Percentiles rank a stretch among this genome's conserved stretches.
Evolutionary conservation across 2,888 invertebrate genomes (phyloP).

Genomic region (Orthosia incerta): DNA sequence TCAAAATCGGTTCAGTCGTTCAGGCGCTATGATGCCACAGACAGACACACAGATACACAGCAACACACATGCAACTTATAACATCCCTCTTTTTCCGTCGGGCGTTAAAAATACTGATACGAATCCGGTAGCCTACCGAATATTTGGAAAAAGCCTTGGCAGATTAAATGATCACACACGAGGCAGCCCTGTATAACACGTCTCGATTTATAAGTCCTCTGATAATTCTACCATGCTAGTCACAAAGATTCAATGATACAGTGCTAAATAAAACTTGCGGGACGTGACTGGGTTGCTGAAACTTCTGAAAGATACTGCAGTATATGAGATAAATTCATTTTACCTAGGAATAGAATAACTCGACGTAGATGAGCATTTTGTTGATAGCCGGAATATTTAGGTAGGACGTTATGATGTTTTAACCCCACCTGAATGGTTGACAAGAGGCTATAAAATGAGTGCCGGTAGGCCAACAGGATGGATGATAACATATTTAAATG

Average conservation of each 20-base stretch:
- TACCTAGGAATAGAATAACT: not conserved
- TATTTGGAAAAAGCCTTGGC: too few species aligned
- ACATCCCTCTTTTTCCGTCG: too few species aligned
- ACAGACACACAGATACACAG: too few species aligned
- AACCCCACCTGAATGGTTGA: too few species aligned
- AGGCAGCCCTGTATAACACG: constrained; percentile 44
- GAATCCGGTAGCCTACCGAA: too few species aligned
- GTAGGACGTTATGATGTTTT: not conserved
- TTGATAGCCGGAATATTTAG: not conserved
- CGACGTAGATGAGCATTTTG: constrained; percentile 8
- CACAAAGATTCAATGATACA: constrained; percentile 67
- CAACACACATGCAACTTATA: too few species aligned
- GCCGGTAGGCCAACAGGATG: too few species aligned
- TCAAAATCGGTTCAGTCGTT: too few species aligned
- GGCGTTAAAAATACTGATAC: too few species aligned
- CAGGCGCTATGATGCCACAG: too few species aligned
- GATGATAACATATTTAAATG: too few species aligned
- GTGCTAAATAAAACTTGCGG: constrained; percentile 67
- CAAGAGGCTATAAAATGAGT: too few species aligned
- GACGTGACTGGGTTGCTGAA: constrained; percentile 59
- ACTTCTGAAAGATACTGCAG: constrained; percentile 24
- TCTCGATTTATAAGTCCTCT: constrained; percentile 62
- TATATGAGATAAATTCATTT: constrained; percentile 16
- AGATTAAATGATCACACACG: constrained; percentile 23
- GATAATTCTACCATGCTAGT: constrained; percentile 56